phyloP scores from a whole-genome alignment of 2,113 vertebrate species.

The Cephalophus harveyi region DNA sequence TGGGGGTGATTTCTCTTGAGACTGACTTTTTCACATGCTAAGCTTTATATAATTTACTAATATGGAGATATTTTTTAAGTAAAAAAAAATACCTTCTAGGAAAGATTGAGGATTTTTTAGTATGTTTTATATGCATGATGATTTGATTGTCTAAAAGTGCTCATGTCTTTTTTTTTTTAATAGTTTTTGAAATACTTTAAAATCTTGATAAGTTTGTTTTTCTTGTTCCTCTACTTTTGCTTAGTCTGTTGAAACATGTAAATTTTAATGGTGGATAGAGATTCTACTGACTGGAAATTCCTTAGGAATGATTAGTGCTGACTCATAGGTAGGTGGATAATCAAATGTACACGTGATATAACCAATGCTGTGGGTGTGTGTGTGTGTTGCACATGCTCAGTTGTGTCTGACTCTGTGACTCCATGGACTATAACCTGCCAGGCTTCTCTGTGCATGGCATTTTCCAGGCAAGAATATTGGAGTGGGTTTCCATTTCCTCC shows the following conservation, averaged over 20 bases:
- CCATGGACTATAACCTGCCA: background rate
- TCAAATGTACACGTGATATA: background rate
- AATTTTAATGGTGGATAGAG: background rate
- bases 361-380: background rate
- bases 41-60: background rate
- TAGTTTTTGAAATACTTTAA: background rate
- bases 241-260: background rate
- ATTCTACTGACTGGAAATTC: background rate
- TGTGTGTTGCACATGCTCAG: background rate
- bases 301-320: background rate
- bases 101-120: background rate
- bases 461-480: background rate
- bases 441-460: background rate
- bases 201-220: background rate
- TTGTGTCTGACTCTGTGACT: background rate
- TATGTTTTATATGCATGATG: background rate
- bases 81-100: background rate
- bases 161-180: background rate
- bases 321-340: background rate
- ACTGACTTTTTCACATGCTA: no score
- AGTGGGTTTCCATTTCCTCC: background rate
- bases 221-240: background rate
- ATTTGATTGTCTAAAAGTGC: background rate
- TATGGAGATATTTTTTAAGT: background rate
- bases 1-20: no score